Percentiles rank a stretch among this genome's conserved stretches.
phyloP scores from a whole-genome alignment of 2,113 vertebrate species.

The Pogona vitticeps region DNA sequence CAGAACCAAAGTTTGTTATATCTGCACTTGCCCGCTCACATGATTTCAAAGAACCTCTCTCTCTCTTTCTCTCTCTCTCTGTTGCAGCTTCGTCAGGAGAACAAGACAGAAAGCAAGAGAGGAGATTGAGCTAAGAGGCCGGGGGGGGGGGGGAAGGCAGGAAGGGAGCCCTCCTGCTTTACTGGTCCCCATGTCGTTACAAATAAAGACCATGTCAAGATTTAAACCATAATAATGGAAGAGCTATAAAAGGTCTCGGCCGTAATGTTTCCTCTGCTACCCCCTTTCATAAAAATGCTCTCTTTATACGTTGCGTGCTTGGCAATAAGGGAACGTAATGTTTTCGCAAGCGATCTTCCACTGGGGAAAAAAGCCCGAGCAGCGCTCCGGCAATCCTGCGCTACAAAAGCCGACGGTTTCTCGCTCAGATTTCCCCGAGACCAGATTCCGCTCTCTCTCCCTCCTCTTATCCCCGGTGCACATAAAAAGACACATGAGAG shows the following conservation, averaged over 20 bases:
- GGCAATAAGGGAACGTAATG: slow-evolving; percentile 60
- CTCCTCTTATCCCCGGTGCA: too few relatives aligned
- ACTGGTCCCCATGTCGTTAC: slow-evolving; percentile 70
- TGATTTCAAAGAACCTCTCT: slow-evolving; percentile 48
- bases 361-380: slow-evolving; percentile 32
- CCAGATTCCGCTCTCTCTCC: neutral
- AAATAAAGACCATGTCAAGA: slow-evolving; percentile 75
- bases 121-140: slow-evolving; percentile 31
- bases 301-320: slow-evolving; percentile 68
- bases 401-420: slow-evolving; percentile 34
- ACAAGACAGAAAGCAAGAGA: slow-evolving; percentile 65
- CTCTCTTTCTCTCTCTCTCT: slow-evolving; percentile 58
- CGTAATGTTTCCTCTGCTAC: slow-evolving; percentile 76
- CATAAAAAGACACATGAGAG: neutral
- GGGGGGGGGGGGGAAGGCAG: slow-evolving; percentile 44
- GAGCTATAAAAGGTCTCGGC: slow-evolving; percentile 76
- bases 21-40: slow-evolving; percentile 60
- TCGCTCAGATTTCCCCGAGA: slow-evolving; percentile 20
- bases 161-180: slow-evolving; percentile 50
- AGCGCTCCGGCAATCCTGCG: slow-evolving; percentile 36
- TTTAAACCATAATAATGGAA: slow-evolving; percentile 79
- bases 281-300: slow-evolving; percentile 75
- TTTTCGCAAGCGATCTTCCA: slow-evolving; percentile 36
- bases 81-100: slow-evolving; percentile 69
- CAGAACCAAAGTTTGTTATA: slow-evolving; percentile 49